Conservation (phyloP, 2,888 invertebrate genomes). For the Girardia tigrina region DNA sequence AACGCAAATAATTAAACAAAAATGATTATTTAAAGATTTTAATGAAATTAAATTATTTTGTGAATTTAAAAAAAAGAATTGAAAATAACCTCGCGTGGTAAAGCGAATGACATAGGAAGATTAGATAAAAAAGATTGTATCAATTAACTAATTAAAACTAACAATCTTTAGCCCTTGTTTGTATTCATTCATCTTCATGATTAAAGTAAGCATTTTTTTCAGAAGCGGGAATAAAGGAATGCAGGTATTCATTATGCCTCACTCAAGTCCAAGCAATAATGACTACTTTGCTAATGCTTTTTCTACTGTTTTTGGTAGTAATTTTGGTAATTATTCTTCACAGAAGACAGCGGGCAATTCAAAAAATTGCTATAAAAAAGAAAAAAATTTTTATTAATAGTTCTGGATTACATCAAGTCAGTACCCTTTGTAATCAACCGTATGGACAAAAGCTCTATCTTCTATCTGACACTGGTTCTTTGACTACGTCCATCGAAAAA, state of each 20-base stretch:
- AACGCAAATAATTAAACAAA: too few relatives aligned
- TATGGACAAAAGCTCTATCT: conserved; percentile 3
- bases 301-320: background rate
- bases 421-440: background rate
- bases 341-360: background rate
- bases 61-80: too few relatives aligned
- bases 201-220: conserved; percentile 18
- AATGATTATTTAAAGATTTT: too few relatives aligned
- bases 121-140: background rate
- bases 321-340: background rate
- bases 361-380: conserved; percentile 9
- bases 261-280: conserved; percentile 9
- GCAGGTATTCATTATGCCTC: conserved; percentile 19
- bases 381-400: background rate
- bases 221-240: conserved; percentile 16
- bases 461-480: background rate
- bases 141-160: background rate
- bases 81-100: too few relatives aligned
- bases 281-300: conserved; percentile 11
- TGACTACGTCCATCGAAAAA: background rate
- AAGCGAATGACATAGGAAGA: too few relatives aligned
- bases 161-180: background rate
- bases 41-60: too few relatives aligned
- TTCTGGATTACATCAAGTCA: background rate
- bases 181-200: background rate